Conservation (phyloP, 2,797 vertebrate species). For the Anisognathus igniventris region DNA sequence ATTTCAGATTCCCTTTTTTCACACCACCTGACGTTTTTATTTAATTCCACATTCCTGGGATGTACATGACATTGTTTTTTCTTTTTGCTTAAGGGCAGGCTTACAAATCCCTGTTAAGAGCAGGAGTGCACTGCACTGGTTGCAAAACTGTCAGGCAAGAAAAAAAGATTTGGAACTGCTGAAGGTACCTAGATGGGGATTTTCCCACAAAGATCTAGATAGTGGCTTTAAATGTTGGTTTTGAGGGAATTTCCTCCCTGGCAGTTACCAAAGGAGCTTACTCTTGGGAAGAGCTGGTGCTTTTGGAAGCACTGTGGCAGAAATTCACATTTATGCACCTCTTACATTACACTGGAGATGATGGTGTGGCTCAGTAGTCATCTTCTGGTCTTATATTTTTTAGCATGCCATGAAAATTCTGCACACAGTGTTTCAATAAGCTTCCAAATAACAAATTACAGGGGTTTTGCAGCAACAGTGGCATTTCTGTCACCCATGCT, state of each 20-base stretch:
- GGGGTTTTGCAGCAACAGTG: background rate
- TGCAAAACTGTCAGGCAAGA: background rate
- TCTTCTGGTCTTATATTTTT: background rate
- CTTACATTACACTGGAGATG: background rate
- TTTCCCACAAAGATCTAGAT: background rate
- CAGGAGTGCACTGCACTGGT: background rate
- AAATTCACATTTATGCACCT: background rate
- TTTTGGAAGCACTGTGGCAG: background rate
- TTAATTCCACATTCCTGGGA: background rate
- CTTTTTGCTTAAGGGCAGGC: background rate
- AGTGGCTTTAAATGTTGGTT: background rate
- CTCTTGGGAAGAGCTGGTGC: background rate
- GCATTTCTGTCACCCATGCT: background rate
- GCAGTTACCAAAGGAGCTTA: background rate
- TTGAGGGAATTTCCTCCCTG: background rate
- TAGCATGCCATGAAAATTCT: background rate
- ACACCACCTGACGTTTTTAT: background rate
- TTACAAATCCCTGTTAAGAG: background rate
- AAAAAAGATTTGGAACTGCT: background rate
- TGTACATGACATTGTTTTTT: background rate
- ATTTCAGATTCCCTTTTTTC: background rate
- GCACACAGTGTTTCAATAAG: background rate
- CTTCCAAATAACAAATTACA: background rate
- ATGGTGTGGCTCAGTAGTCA: background rate
- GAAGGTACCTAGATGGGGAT: background rate